phyloP scores from a whole-genome alignment of 2,797 vertebrate genomes.

The Danionella dracula region DNA sequence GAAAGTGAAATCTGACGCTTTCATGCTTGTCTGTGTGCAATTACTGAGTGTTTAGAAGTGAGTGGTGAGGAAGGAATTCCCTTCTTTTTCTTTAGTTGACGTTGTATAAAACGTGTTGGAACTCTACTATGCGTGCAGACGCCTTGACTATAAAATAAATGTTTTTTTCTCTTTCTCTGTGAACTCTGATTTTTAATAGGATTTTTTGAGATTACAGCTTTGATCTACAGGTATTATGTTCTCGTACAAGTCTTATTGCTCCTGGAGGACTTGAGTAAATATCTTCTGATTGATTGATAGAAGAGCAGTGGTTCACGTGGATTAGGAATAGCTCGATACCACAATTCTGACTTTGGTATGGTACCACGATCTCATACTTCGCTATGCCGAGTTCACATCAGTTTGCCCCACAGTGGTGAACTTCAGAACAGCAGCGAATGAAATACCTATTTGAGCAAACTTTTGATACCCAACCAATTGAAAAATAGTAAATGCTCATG shows the following conservation, averaged over 20 bases:
- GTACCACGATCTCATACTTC: too few relatives aligned
- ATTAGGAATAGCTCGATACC: too few relatives aligned
- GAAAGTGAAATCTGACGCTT: constrained; percentile 14
- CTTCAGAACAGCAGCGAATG: too few relatives aligned
- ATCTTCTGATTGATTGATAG: too few relatives aligned
- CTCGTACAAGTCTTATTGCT: background rate
- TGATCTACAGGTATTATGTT: constrained; percentile 7
- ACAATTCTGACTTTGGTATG: too few relatives aligned
- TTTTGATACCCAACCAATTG: too few relatives aligned
- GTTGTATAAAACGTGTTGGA: background rate
- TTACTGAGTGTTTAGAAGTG: constrained; percentile 6
- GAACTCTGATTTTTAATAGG: background rate
- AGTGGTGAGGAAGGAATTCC: constrained; percentile 4
- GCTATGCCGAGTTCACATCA: too few relatives aligned
- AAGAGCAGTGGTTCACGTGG: too few relatives aligned
- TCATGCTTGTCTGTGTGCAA: background rate
- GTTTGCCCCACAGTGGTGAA: too few relatives aligned
- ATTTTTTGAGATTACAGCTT: background rate
- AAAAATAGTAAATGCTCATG: too few relatives aligned
- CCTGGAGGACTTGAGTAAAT: background rate
- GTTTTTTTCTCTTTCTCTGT: constrained; percentile 44
- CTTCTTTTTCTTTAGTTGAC: background rate
- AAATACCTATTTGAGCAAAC: too few relatives aligned
- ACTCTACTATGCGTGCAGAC: background rate
- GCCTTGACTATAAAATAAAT: constrained; percentile 26